Percentiles rank a stretch among this genome's conserved stretches.
Conservation (phyloP, 2,888 invertebrate species). For the Ochlodes sylvanus region DNA sequence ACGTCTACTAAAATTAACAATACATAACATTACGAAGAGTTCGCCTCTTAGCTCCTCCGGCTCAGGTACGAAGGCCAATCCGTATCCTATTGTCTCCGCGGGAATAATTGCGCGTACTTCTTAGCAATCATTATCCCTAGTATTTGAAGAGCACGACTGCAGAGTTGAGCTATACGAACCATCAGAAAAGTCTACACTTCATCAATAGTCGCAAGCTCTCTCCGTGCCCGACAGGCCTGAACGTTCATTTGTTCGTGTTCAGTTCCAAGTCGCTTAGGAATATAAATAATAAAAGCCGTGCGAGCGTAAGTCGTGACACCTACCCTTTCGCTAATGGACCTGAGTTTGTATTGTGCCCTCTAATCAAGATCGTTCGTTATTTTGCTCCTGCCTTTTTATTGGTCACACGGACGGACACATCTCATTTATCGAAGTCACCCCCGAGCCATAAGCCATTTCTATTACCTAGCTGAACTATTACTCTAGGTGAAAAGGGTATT, state of each 20-base stretch:
- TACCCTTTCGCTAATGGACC: conserved; percentile 80
- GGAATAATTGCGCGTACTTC: conserved; percentile 33
- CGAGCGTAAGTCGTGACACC: conserved; percentile 77
- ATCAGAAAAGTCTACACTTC: conserved; percentile 35
- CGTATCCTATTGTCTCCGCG: conserved; percentile 24
- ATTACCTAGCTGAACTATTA: conserved; percentile 32
- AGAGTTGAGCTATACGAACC: conserved; percentile 21
- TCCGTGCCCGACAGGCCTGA: conserved; percentile 51
- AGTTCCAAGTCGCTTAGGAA: conserved; percentile 57
- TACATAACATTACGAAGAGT: conserved; percentile 22
- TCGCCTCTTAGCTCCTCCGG: not conserved
- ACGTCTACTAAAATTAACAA: not conserved
- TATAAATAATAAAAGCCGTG: conserved; percentile 79
- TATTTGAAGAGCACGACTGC: conserved; percentile 31
- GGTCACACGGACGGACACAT: conserved; percentile 56
- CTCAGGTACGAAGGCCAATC: conserved; percentile 23
- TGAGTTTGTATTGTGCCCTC: conserved; percentile 69
- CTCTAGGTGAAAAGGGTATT: conserved; percentile 21
- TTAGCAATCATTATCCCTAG: conserved; percentile 36
- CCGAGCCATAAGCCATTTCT: conserved; percentile 41
- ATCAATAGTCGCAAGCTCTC: conserved; percentile 30
- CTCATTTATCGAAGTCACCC: conserved; percentile 51
- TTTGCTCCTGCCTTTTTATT: conserved; percentile 66
- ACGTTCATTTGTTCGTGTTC: conserved; percentile 71
- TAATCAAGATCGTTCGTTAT: conserved; percentile 80